Evolutionary conservation across 1,140 invertebrate genomes (phyloP).

Genomic region (Streblospio benedicti): DNA sequence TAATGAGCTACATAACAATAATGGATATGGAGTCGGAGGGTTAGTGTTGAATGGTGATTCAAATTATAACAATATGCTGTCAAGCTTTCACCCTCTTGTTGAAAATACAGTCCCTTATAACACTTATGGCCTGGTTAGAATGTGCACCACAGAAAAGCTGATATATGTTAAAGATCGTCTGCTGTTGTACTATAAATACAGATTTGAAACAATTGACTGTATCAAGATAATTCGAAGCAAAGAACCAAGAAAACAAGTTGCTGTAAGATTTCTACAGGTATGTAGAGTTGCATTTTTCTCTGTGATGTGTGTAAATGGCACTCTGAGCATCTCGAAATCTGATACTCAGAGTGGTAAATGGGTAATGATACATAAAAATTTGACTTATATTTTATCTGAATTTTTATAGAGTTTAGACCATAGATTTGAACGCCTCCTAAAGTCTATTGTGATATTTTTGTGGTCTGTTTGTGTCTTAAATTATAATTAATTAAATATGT

Average conservation of each 20-base stretch:
- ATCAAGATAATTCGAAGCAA: constrained; percentile 78
- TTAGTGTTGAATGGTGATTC: constrained; percentile 44
- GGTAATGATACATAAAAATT: too few species aligned
- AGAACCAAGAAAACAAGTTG: constrained; percentile 26
- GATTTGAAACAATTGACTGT: constrained; percentile 90
- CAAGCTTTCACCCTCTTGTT: constrained; percentile 12
- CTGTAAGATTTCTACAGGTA: constrained; percentile 63
- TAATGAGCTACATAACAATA: constrained; percentile 64
- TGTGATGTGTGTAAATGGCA: too few species aligned
- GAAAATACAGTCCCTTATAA: constrained; percentile 82
- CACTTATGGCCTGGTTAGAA: constrained; percentile 89
- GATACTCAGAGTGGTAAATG: too few species aligned
- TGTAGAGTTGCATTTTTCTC: too few species aligned
- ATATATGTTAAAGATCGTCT: constrained; percentile 81
- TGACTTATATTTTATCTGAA: too few species aligned
- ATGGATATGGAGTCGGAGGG: constrained; percentile 81
- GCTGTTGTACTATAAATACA: constrained; percentile 93
- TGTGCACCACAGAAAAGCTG: constrained; percentile 89
- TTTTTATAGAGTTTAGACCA: too few species aligned
- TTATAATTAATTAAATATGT: too few species aligned
- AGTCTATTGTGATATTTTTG: too few species aligned
- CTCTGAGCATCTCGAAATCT: too few species aligned
- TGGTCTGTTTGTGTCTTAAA: too few species aligned
- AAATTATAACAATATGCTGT: constrained; percentile 7
- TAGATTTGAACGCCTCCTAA: too few species aligned